A percentile compares a stretch with the other conserved stretches of the same genome.
phyloP scores from a whole-genome alignment of 2,113 vertebrate genomes.

The Neolamprologus brichardi region DNA sequence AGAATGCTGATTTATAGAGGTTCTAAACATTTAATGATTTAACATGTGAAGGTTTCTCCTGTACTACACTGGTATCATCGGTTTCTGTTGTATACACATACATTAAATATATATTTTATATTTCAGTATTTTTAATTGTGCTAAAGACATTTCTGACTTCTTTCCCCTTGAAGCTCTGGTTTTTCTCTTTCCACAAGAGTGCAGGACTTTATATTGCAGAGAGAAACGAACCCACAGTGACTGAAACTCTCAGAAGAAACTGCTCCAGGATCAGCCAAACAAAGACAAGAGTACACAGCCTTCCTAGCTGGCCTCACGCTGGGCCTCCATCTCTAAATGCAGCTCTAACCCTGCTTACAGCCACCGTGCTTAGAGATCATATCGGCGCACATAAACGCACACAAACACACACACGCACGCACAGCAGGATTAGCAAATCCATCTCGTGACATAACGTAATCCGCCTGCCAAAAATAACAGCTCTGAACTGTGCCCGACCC shows the following conservation, averaged over 20 bases:
- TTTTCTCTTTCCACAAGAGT: neutral
- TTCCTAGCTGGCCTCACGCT: neutral
- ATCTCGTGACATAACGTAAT: slow-evolving; percentile 64
- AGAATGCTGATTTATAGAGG: neutral
- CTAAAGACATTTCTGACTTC: neutral
- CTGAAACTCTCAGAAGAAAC: neutral
- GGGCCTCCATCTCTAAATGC: slow-evolving; percentile 17
- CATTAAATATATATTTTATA: neutral
- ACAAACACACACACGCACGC: neutral
- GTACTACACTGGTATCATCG: neutral
- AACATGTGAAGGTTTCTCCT: neutral
- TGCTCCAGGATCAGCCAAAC: neutral
- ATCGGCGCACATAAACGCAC: neutral
- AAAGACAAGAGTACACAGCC: neutral
- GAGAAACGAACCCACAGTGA: neutral
- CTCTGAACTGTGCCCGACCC: slow-evolving; percentile 49
- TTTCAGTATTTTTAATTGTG: neutral
- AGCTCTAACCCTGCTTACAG: neutral
- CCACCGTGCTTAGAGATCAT: slow-evolving; percentile 34
- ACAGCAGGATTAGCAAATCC: slow-evolving; percentile 47
- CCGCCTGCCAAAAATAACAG: slow-evolving; percentile 62
- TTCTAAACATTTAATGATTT: neutral
- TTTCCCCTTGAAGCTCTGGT: neutral
- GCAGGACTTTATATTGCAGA: neutral
- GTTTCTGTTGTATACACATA: neutral